phyloP scores from a whole-genome alignment of 2,888 invertebrate species.

The Julus scanicus region DNA sequence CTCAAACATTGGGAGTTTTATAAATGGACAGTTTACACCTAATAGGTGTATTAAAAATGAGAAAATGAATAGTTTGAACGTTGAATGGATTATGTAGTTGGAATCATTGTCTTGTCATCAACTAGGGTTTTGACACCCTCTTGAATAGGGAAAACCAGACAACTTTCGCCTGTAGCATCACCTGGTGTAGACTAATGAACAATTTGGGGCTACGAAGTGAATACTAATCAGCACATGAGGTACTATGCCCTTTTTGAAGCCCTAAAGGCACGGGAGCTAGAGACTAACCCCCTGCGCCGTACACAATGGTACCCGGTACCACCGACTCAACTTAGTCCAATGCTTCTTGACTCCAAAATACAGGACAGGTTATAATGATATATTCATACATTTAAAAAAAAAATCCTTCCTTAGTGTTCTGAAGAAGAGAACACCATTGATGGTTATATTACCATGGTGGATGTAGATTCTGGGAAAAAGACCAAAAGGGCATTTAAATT shows the following conservation, averaged over 20 bases:
- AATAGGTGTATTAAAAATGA: background rate
- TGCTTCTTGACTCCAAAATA: background rate
- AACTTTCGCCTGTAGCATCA: constrained; percentile 7
- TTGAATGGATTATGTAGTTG: background rate
- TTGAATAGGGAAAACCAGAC: background rate
- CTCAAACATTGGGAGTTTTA: no score
- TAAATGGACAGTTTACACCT: background rate
- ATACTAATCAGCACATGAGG: constrained; percentile 4
- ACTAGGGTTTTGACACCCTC: background rate
- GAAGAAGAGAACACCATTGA: background rate
- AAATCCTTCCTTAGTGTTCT: background rate
- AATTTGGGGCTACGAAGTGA: constrained; percentile 9
- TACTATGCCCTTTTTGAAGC: constrained; percentile 24
- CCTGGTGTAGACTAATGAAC: background rate
- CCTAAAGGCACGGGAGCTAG: background rate
- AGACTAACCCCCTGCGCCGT: background rate
- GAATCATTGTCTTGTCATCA: background rate
- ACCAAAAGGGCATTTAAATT: background rate
- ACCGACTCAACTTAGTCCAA: background rate
- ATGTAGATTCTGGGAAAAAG: background rate
- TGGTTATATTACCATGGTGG: background rate
- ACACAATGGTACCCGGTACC: constrained; percentile 41
- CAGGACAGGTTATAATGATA: background rate
- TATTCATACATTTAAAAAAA: background rate
- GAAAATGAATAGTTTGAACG: background rate